A percentile compares a stretch with the other conserved stretches of the same genome.
Conservation (phyloP, 2,797 vertebrate species). For the Atherinosoma microstoma region DNA sequence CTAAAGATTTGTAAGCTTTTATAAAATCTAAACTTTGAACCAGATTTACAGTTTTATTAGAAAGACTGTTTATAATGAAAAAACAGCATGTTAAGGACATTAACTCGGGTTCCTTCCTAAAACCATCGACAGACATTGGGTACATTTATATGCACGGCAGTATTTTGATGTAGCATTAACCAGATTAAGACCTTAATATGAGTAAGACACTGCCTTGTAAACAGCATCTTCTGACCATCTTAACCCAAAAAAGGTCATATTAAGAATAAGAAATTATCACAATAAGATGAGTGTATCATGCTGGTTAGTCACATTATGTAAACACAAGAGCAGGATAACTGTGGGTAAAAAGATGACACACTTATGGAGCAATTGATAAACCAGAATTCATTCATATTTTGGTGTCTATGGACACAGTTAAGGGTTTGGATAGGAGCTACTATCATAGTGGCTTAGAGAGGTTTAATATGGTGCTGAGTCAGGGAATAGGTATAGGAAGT, state of each 20-base stretch:
- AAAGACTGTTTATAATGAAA: background rate
- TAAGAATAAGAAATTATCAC: background rate
- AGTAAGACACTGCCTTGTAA: background rate
- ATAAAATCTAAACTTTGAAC: background rate
- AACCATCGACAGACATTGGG: background rate
- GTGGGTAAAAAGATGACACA: no score
- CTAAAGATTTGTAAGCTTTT: no score
- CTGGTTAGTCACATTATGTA: background rate
- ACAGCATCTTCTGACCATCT: background rate
- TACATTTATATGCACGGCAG: background rate
- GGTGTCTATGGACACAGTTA: background rate
- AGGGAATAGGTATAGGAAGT: no score
- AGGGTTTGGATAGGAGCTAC: background rate
- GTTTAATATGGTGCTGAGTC: no score
- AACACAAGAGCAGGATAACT: background rate
- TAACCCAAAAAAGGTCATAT: background rate
- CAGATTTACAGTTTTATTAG: background rate
- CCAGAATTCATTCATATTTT: background rate
- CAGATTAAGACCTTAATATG: background rate
- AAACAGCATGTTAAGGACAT: background rate
- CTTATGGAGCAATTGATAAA: background rate
- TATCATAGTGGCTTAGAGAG: no score
- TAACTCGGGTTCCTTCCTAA: background rate
- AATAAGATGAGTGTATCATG: background rate
- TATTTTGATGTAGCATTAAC: background rate